Base-by-base conservation (phyloP, 2,797 vertebrate genomes). In the Buceros bicornis region DNA sequence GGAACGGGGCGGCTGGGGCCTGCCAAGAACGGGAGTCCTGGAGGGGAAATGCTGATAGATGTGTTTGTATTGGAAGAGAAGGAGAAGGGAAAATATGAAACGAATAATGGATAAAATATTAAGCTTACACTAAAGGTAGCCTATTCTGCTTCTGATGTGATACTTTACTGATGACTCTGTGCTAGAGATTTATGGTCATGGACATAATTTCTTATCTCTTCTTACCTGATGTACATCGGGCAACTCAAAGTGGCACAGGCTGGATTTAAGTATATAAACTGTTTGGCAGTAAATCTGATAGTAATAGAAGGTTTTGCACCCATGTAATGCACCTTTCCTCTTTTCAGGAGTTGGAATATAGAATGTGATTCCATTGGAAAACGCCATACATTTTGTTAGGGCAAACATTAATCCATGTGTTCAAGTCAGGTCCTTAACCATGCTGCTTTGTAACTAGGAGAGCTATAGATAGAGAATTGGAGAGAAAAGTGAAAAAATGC, bases 351-450 rank as follows among this genome's bases (percentile, higher is more conserved):
- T 3, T 51, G 40, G 13, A 77, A 8, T 19, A 12, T 4, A 11
- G 2, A 14, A 18, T 33, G 8, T 26, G 13, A 21, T 29, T 54
- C n/a, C 21, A 66, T 62, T 33, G 13, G 37, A 57, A 71, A 78
- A 28, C 37, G 7, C 4, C 17, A 16, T 74, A 13, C 0, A 1
- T 25, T 47, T 57, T 43, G 2, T 56, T n/a, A n/a, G 28, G 28
- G 19, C 13, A 65, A 56, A 31, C 6, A 16, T 18, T 22, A 45
- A 16, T 33, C 26, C 14, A 12, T 18, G 42, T 17, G 13, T 35
- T 81, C 60, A 66, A 50, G 51, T 72, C 42, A 47, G 14, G 25
- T 33, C 11, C 16, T 43, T 58, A 25, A 47, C 47, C 19, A 16
- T 8, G 13, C 37, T 64, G 29, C 37, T 67, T 37, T 48, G 22